Conservation (phyloP, 2,888 invertebrate species). For the Geotrupes spiniger region DNA sequence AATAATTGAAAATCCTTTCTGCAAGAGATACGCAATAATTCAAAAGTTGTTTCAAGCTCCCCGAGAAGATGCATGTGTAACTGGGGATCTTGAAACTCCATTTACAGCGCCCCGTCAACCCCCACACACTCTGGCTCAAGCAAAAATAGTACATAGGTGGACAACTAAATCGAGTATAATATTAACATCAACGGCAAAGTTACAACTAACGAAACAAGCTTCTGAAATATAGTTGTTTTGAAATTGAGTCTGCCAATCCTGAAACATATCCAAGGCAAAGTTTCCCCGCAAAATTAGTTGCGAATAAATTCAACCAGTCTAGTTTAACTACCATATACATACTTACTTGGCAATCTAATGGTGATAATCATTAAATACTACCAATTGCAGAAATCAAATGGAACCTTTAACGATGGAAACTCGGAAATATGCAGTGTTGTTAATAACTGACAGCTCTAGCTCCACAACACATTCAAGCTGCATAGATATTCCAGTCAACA, state of each 20-base stretch:
- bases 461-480: constrained; percentile 57
- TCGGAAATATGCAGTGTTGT: neutral
- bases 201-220: constrained; percentile 44
- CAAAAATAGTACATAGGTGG: constrained; percentile 15
- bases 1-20: too few relatives aligned
- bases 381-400: constrained; percentile 6
- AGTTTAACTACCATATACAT: constrained; percentile 57
- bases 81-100: too few relatives aligned
- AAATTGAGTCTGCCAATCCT: constrained; percentile 44
- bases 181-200: constrained; percentile 53
- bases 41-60: too few relatives aligned
- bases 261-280: constrained; percentile 53
- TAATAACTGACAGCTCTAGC: constrained; percentile 22
- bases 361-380: constrained; percentile 44
- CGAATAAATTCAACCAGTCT: constrained; percentile 57
- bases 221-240: constrained; percentile 59
- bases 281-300: constrained; percentile 63
- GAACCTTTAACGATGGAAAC: neutral
- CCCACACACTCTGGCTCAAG: too few relatives aligned
- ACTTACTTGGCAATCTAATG: constrained; percentile 52
- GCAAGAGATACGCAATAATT: too few relatives aligned
- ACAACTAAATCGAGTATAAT: constrained; percentile 44
- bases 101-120: too few relatives aligned
- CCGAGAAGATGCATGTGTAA: too few relatives aligned
- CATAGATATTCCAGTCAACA: constrained; percentile 54